A percentile compares a stretch with the other conserved stretches of the same genome.
Evolutionary conservation across 2,113 vertebrate species (phyloP).

Genomic region (Lepidothrix coronata): DNA sequence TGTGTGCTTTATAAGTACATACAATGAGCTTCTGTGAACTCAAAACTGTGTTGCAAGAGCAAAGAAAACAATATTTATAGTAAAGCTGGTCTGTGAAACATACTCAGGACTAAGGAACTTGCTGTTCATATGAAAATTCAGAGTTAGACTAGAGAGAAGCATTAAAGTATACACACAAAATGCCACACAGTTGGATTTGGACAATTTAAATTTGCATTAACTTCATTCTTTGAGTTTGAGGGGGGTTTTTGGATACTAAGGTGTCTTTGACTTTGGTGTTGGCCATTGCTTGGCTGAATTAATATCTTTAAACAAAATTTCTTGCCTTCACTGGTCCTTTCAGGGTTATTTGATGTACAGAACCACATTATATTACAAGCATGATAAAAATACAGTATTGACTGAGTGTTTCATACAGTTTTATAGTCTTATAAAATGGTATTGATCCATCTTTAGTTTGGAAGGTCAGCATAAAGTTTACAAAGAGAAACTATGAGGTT

Average conservation of each 20-base stretch:
- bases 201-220: background rate
- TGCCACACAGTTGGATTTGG: background rate
- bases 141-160: background rate
- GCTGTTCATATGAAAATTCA: background rate
- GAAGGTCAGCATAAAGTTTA: conserved; percentile 53
- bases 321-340: background rate
- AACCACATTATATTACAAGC: conserved; percentile 4
- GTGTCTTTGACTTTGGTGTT: background rate
- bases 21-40: background rate
- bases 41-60: background rate
- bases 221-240: background rate
- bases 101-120: background rate
- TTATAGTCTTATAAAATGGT: conserved; percentile 54
- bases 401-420: conserved; percentile 36
- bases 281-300: background rate
- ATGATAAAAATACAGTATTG: conserved; percentile 53
- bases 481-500: background rate
- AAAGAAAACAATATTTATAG: background rate
- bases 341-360: conserved; percentile 6
- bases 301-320: background rate
- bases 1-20: background rate
- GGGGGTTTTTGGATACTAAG: background rate
- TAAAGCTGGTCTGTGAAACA: background rate
- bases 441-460: conserved; percentile 49
- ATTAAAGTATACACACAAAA: background rate